Evolutionary conservation across 2,888 invertebrate species (phyloP).

Genomic region (Eucera pruinosa): DNA sequence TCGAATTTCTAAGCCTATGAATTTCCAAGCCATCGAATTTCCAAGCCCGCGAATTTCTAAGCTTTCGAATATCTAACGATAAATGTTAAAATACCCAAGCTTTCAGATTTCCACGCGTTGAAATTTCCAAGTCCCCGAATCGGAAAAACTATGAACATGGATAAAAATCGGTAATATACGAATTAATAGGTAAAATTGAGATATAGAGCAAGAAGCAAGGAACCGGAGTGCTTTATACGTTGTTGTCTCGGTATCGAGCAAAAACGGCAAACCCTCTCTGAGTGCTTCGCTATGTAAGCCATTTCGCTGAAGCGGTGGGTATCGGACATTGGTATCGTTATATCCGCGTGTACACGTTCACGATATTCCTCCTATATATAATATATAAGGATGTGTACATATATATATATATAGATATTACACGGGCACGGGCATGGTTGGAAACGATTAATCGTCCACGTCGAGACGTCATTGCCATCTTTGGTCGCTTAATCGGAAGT

Average conservation of each 20-base stretch:
- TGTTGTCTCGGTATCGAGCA: constrained; percentile 55
- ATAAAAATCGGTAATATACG: neutral
- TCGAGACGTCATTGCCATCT: constrained; percentile 76
- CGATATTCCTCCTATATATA: constrained; percentile 36
- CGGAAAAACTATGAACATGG: no score
- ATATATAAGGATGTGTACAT: constrained; percentile 17
- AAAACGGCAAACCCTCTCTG: constrained; percentile 69
- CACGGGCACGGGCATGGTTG: constrained; percentile 62
- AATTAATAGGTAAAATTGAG: neutral
- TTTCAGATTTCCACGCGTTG: no score
- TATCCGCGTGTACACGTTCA: constrained; percentile 65
- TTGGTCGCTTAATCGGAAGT: constrained; percentile 74
- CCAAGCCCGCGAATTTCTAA: no score
- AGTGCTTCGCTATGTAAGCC: constrained; percentile 76
- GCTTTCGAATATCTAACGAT: no score
- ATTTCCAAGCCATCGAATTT: no score
- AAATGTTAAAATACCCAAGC: no score
- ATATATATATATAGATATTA: constrained; percentile 48
- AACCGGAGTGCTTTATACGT: constrained; percentile 38
- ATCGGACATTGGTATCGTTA: constrained; percentile 70
- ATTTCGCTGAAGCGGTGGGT: constrained; percentile 70
- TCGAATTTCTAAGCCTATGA: no score
- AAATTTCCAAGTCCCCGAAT: no score
- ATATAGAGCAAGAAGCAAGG: constrained; percentile 41
- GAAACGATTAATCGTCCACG: constrained; percentile 77